phyloP scores from a whole-genome alignment of 2,888 invertebrate genomes.

The Epistrophe grossulariae region DNA sequence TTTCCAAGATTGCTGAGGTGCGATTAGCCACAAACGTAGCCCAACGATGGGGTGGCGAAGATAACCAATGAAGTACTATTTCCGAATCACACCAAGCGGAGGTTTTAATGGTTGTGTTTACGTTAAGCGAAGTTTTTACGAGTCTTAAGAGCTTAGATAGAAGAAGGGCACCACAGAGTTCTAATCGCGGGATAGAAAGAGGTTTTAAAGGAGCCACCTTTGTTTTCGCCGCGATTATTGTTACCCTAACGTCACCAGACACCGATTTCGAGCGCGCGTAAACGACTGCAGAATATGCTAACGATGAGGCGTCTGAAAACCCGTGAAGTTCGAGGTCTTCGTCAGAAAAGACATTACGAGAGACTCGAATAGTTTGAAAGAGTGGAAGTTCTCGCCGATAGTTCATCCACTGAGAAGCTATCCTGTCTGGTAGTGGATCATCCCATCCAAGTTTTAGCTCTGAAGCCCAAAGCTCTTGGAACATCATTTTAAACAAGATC shows the following conservation, averaged over 20 bases:
- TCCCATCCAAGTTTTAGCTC: background rate
- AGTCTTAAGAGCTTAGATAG: slow-evolving; percentile 34
- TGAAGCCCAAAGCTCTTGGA: slow-evolving; percentile 10
- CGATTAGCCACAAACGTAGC: slow-evolving; percentile 62
- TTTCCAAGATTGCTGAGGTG: slow-evolving; percentile 59
- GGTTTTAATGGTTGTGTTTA: background rate
- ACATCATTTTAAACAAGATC: slow-evolving; percentile 1
- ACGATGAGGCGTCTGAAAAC: background rate
- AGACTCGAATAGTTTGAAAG: background rate
- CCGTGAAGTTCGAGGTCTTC: background rate
- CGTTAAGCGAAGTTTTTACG: slow-evolving; percentile 34
- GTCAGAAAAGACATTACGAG: background rate
- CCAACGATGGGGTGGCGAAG: slow-evolving; percentile 66
- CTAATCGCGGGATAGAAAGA: slow-evolving; percentile 55
- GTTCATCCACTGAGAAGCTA: background rate
- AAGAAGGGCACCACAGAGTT: slow-evolving; percentile 55
- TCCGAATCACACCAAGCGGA: slow-evolving; percentile 78
- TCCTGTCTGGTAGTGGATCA: background rate
- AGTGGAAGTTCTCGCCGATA: background rate
- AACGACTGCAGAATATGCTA: background rate
- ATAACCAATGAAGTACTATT: slow-evolving; percentile 78
- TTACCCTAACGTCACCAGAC: background rate
- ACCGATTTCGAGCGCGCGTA: background rate
- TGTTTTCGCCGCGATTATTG: slow-evolving; percentile 18
- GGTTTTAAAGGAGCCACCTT: slow-evolving; percentile 52